Conservation (phyloP, 2,797 vertebrate genomes). For the Sebastes baramenuke region DNA sequence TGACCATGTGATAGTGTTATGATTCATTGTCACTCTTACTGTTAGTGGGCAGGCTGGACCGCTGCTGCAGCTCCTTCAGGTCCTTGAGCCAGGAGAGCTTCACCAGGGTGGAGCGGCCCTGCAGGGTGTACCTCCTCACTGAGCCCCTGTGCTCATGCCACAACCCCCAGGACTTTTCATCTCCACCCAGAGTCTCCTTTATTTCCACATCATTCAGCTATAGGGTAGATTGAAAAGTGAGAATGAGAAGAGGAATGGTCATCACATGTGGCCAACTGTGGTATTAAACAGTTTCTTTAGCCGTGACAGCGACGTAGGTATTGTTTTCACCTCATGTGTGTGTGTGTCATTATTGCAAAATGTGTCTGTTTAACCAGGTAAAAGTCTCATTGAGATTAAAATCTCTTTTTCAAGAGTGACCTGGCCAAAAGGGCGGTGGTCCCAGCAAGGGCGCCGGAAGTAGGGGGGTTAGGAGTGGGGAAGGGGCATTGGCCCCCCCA, state of each 20-base stretch:
- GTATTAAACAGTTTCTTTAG: background rate
- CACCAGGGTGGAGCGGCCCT: conserved; percentile 87
- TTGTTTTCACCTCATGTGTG: too few relatives aligned
- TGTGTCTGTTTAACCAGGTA: too few relatives aligned
- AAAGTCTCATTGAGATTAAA: too few relatives aligned
- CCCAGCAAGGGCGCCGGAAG: too few relatives aligned
- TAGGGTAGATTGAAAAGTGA: background rate
- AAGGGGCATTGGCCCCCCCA: too few relatives aligned
- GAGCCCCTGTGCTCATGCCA: conserved; percentile 96
- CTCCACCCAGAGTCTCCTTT: conserved; percentile 90
- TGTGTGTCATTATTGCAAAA: too few relatives aligned
- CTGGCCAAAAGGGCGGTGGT: too few relatives aligned
- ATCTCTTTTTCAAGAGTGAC: too few relatives aligned
- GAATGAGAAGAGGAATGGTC: background rate
- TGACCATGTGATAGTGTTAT: too few relatives aligned
- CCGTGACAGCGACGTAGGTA: too few relatives aligned
- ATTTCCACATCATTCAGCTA: conserved; percentile 93
- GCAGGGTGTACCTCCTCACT: conserved; percentile 91
- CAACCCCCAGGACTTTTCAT: conserved; percentile 92
- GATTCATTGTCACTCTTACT: conserved; percentile 78
- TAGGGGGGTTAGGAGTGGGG: too few relatives aligned
- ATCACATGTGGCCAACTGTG: background rate
- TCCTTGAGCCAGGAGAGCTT: conserved; percentile 97
- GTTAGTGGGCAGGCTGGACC: conserved; percentile 84
- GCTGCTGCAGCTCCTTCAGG: conserved; percentile 90